Conservation (phyloP, 2,797 vertebrate species). For the Schizopygopsis malacanthus region DNA sequence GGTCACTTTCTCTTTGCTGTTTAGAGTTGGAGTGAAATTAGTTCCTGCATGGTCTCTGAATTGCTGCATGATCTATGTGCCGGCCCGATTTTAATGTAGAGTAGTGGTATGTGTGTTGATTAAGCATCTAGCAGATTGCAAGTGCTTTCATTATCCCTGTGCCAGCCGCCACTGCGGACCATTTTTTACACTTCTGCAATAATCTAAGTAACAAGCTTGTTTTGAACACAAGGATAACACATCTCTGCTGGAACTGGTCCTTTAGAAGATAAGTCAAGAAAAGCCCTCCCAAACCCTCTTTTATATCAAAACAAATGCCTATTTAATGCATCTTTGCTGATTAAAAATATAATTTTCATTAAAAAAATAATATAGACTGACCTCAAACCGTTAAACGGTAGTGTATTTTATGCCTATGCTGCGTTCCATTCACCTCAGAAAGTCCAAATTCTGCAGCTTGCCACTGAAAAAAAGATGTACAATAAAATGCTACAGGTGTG, state of each 20-base stretch:
- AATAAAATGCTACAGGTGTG: neutral
- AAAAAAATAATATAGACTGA: neutral
- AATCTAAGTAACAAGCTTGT: conserved; percentile 67
- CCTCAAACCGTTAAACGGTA: too few relatives aligned
- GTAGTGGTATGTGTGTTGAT: conserved; percentile 54
- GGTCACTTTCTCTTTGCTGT: conserved; percentile 29
- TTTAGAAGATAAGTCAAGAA: neutral
- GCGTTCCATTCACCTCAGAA: neutral
- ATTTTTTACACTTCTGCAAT: conserved; percentile 62
- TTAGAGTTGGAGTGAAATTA: conserved; percentile 47
- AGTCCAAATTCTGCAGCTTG: neutral
- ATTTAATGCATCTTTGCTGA: neutral
- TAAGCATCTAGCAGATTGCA: conserved; percentile 64
- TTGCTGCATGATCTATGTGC: conserved; percentile 24
- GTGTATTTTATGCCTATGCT: neutral
- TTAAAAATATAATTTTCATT: neutral
- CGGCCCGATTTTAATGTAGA: conserved; percentile 4
- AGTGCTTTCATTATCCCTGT: conserved; percentile 63
- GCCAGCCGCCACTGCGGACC: conserved; percentile 55
- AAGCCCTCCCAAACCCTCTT: neutral
- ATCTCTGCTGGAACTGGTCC: conserved; percentile 13
- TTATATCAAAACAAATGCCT: neutral
- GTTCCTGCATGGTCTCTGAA: conserved; percentile 54
- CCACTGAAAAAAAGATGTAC: neutral
- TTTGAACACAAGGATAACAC: conserved; percentile 63